These are phyloP conservation scores for Prunella fulvescens DNA, from an alignment of 2,113 vertebrate genomes.

Conservation along the genomic window DNA sequence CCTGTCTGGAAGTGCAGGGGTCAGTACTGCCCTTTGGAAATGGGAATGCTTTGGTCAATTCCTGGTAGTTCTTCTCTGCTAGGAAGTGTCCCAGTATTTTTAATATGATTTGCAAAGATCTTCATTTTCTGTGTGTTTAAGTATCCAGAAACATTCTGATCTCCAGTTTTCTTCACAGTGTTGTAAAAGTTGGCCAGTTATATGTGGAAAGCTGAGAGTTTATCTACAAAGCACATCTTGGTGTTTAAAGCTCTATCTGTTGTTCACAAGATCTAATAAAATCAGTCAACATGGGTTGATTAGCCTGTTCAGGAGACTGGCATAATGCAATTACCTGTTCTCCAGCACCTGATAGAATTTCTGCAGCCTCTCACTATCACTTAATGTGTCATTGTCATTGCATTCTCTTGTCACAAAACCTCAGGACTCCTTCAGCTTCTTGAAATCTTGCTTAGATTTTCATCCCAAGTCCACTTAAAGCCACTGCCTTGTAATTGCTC, in stretches of 20 bases:
- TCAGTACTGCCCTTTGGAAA: not conserved
- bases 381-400: not conserved
- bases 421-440: not conserved
- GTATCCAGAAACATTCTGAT: not conserved
- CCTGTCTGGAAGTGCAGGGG: not conserved
- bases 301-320: not conserved
- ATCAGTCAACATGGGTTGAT: not conserved
- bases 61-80: not conserved
- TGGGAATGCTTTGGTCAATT: not conserved
- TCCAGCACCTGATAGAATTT: not conserved
- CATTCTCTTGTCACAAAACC: not conserved
- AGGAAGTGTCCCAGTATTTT: not conserved
- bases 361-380: not conserved
- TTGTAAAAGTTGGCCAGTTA: not conserved
- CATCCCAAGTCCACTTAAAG: not conserved
- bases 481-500: not conserved
- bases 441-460: not conserved
- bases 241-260: not conserved
- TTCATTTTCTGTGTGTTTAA: not conserved
- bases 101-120: not conserved
- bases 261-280: not conserved
- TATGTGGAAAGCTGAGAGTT: not conserved
- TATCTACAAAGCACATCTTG: not conserved
- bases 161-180: not conserved
- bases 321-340: not conserved